Percentiles rank a stretch among this genome's conserved stretches.
Evolutionary conservation across 2,888 invertebrate species (phyloP).

Genomic region (Polymixis flavicincta): DNA sequence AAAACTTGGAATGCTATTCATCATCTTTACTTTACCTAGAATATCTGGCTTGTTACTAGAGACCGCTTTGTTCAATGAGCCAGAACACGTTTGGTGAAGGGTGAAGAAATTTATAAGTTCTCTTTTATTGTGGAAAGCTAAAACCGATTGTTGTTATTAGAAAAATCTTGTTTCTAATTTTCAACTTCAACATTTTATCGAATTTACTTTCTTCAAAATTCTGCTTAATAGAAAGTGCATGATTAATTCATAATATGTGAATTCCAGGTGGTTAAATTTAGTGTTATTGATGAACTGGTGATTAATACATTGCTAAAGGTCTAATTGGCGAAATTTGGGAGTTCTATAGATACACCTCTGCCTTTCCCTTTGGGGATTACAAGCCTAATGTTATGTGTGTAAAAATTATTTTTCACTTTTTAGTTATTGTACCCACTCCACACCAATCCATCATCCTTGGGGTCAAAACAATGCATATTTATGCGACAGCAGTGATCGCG

Average conservation of each 20-base stretch:
- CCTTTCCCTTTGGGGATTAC: neutral
- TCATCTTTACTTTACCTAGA: conserved; percentile 27
- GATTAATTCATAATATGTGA: conserved; percentile 3
- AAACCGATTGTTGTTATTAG: neutral
- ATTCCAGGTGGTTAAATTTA: neutral
- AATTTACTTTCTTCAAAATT: conserved; percentile 15
- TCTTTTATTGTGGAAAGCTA: neutral
- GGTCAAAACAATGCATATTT: too few relatives aligned
- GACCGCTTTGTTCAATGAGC: neutral
- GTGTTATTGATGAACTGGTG: conserved; percentile 4
- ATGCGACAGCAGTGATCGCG: too few relatives aligned
- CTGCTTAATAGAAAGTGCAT: neutral
- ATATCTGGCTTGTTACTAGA: conserved; percentile 18
- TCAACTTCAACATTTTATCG: neutral
- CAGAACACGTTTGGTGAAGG: neutral
- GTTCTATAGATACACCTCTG: neutral
- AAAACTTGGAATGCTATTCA: conserved; percentile 45
- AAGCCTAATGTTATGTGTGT: neutral
- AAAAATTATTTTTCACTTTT: too few relatives aligned
- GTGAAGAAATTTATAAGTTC: neutral
- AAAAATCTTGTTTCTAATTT: neutral
- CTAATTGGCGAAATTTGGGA: neutral
- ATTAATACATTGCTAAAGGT: conserved; percentile 10
- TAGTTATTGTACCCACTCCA: too few relatives aligned
- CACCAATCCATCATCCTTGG: too few relatives aligned